phyloP scores from a whole-genome alignment of 1,140 invertebrate genomes.

The Olivierus martensii region DNA sequence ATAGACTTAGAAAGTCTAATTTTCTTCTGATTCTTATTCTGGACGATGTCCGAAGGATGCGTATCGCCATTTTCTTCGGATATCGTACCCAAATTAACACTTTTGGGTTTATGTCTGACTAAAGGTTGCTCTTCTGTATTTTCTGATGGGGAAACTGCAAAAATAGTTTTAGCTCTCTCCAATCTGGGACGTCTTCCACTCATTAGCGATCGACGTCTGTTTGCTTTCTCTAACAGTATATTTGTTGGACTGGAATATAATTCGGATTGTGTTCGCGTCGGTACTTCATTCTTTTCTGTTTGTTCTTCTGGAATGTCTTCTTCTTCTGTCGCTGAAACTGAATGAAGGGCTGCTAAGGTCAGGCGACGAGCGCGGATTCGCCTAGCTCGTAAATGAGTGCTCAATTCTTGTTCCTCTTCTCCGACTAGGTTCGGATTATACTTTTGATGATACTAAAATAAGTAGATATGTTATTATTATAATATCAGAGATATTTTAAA shows the following conservation, averaged over 20 bases:
- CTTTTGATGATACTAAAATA: constrained; percentile 27
- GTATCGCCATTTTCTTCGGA: too few relatives aligned
- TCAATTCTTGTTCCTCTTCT: constrained; percentile 29
- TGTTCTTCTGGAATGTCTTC: not conserved
- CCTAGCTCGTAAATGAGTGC: constrained; percentile 24
- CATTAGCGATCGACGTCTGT: not conserved
- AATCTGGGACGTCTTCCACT: not conserved
- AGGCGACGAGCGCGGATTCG: constrained; percentile 26
- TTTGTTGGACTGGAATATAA: constrained; percentile 2
- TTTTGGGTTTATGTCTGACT: too few relatives aligned
- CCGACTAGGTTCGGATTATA: constrained; percentile 31
- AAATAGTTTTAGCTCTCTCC: too few relatives aligned
- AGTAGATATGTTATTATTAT: too few relatives aligned
- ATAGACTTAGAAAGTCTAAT: too few relatives aligned
- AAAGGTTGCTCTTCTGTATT: too few relatives aligned
- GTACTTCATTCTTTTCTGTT: not conserved
- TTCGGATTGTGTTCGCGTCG: not conserved
- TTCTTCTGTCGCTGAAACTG: not conserved
- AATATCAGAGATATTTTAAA: too few relatives aligned
- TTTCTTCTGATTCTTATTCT: too few relatives aligned
- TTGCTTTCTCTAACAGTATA: constrained; percentile 10
- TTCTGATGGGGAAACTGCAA: too few relatives aligned
- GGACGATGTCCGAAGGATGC: too few relatives aligned
- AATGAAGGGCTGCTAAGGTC: constrained; percentile 20
- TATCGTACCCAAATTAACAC: too few relatives aligned